Conservation (phyloP, 1,140 invertebrate genomes). For the Daktulosphaira vitifoliae region DNA sequence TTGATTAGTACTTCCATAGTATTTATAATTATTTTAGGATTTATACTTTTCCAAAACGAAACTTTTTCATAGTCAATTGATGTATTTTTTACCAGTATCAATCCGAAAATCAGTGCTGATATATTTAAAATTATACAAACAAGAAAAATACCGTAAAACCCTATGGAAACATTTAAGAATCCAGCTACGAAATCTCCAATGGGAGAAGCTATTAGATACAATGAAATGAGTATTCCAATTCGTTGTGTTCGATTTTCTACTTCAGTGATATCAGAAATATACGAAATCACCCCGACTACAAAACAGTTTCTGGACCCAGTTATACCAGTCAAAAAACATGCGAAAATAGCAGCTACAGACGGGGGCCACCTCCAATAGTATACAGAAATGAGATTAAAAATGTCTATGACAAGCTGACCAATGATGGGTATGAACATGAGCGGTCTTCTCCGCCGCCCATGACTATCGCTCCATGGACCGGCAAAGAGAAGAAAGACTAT, state of each 20-base stretch:
- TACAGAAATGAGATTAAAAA: slow-evolving; percentile 24
- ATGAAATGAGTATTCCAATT: slow-evolving; percentile 23
- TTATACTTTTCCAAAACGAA: slow-evolving; percentile 14
- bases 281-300: slow-evolving; percentile 19
- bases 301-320: slow-evolving; percentile 18
- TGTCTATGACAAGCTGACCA: slow-evolving; percentile 34
- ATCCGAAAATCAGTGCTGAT: not conserved
- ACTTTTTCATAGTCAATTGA: not conserved
- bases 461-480: slow-evolving; percentile 39
- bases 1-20: slow-evolving; percentile 5
- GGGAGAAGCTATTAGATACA: slow-evolving; percentile 31
- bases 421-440: slow-evolving; percentile 44
- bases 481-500: slow-evolving; percentile 39
- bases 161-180: slow-evolving; percentile 21
- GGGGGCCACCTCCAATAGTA: slow-evolving; percentile 37
- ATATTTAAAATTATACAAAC: slow-evolving; percentile 22
- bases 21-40: slow-evolving; percentile 2
- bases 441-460: slow-evolving; percentile 43
- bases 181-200: slow-evolving; percentile 22
- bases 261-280: slow-evolving; percentile 27
- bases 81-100: not conserved
- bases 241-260: slow-evolving; percentile 25
- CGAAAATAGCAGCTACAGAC: slow-evolving; percentile 35
- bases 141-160: slow-evolving; percentile 28
- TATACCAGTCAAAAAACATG: slow-evolving; percentile 11